phyloP scores from a whole-genome alignment of 2,113 vertebrate species.

The Etheostoma cragini region DNA sequence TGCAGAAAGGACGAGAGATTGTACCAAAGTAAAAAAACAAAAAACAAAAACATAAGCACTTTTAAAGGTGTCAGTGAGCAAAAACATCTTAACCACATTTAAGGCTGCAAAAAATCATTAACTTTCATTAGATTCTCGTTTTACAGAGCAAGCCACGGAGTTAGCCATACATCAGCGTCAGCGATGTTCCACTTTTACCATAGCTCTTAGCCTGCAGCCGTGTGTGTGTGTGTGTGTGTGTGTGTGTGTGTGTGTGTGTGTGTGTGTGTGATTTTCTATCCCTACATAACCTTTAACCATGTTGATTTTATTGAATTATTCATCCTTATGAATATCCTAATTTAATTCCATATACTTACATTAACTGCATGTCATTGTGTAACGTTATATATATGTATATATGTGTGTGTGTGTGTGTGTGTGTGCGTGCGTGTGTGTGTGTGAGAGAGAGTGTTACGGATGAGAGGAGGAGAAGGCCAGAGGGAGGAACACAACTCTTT shows the following conservation, averaged over 20 bases:
- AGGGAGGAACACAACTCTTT: slow-evolving; percentile 69
- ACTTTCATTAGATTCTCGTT: slow-evolving; percentile 10
- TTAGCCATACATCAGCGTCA: slow-evolving; percentile 51
- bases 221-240: slow-evolving; percentile 16
- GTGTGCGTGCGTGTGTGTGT: slow-evolving; percentile 23
- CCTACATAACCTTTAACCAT: slow-evolving; percentile 1
- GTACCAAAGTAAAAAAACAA: no score
- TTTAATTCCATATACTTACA: slow-evolving; percentile 2
- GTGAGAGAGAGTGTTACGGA: slow-evolving; percentile 48
- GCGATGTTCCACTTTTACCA: slow-evolving; percentile 1
- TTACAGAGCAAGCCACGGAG: neutral
- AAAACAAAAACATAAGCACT: neutral
- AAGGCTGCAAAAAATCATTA: slow-evolving; percentile 16
- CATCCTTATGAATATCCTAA: slow-evolving; percentile 18
- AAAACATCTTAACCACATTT: neutral
- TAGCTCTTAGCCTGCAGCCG: slow-evolving; percentile 16
- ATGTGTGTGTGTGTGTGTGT: slow-evolving; percentile 14
- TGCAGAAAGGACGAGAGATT: neutral
- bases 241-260: slow-evolving; percentile 27
- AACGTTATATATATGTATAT: neutral
- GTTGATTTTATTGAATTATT: slow-evolving; percentile 33
- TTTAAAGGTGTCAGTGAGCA: neutral
- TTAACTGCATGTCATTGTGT: neutral
- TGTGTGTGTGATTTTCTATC: neutral
- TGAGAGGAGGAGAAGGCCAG: slow-evolving; percentile 60